A percentile compares a stretch with the other conserved stretches of the same genome.
These are phyloP conservation scores for Hypselothyrea guttata DNA, from an alignment of 2,888 invertebrate genomes.

Conservation along the genomic window DNA sequence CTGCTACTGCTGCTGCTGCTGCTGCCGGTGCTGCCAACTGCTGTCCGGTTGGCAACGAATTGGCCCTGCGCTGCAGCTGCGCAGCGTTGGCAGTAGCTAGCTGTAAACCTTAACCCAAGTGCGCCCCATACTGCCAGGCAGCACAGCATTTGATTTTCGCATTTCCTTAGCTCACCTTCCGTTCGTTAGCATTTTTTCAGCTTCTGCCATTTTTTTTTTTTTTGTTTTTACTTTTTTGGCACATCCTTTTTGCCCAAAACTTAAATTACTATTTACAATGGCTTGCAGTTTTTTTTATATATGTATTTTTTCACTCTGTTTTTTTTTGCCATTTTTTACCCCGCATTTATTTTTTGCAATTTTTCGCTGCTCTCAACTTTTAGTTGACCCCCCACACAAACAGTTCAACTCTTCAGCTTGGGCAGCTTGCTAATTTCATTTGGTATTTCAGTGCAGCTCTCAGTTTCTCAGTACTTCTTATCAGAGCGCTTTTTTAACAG, in stretches of 20 bases:
- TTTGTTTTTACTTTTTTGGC: constrained; percentile 38
- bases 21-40: constrained; percentile 10
- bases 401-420: background rate
- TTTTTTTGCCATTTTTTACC: constrained; percentile 9
- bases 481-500: background rate
- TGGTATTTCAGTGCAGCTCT: constrained; percentile 50
- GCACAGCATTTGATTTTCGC: constrained; percentile 73
- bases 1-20: constrained; percentile 13
- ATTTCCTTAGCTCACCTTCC: constrained; percentile 71
- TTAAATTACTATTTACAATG: constrained; percentile 76
- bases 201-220: constrained; percentile 11
- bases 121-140: constrained; percentile 36
- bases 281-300: constrained; percentile 53
- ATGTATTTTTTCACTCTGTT: constrained; percentile 23
- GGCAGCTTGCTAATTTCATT: constrained; percentile 63
- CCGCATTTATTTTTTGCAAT: constrained; percentile 46
- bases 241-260: constrained; percentile 66
- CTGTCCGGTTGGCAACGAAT: constrained; percentile 41
- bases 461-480: constrained; percentile 22
- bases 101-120: constrained; percentile 48
- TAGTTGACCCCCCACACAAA: constrained; percentile 6
- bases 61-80: constrained; percentile 61
- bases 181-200: constrained; percentile 53
- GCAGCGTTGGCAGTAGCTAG: constrained; percentile 55
- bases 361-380: constrained; percentile 45